Evolutionary conservation across 2,113 vertebrate species (phyloP), one percentile per base, ranked within the genome.

Genomic region (Leucoraja erinaceus): DNA sequence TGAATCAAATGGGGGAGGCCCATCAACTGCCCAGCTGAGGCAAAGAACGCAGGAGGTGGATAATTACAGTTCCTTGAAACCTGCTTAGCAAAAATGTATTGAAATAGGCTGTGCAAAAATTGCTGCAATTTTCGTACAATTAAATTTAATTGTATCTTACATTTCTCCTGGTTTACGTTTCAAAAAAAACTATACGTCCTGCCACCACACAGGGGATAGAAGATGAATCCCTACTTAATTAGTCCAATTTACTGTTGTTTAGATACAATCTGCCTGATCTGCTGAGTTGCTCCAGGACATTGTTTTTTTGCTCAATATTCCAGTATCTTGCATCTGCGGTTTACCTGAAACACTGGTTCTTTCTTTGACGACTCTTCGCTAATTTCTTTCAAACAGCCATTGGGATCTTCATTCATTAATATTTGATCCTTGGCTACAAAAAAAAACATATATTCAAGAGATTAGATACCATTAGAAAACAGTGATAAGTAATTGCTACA

Each of bases 341-440:
- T 91, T 91, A 91, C 90, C 66, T 91, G 66, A 74, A 91, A 91
- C 70, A 74, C 38, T 54, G 20, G 25, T 72, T 72, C 66, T 91
- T 91, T 91, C 90, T 91, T 91, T 91, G 70, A 4, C 72, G 38
- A 72, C 4, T 74, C 90, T 91, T 91, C 90, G 47, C 14, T 54
- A 54, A 70, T 74, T 91, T 91, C 90, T 74, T 91, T 91, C 38
- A 33, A 72, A 72, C 38, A 72, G 90, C 66, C 66, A 91, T 91
- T 91, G 11, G 68, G 68, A 91, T 74, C 33, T 74, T 91, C 90
- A 7, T 38, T 91, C 90, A 91, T 74, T 72, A 68, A 47, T 74
- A 91, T 91, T 38, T 74, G 90, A 72, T 38, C 90, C 11, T 54
- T 47, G 68, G 90, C 90, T 91, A 68, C 1, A 72, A 91, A 12